Percentiles rank a stretch among this genome's conserved stretches.
phyloP scores from a whole-genome alignment of 2,113 vertebrate genomes.

The Spea multiplicata region DNA sequence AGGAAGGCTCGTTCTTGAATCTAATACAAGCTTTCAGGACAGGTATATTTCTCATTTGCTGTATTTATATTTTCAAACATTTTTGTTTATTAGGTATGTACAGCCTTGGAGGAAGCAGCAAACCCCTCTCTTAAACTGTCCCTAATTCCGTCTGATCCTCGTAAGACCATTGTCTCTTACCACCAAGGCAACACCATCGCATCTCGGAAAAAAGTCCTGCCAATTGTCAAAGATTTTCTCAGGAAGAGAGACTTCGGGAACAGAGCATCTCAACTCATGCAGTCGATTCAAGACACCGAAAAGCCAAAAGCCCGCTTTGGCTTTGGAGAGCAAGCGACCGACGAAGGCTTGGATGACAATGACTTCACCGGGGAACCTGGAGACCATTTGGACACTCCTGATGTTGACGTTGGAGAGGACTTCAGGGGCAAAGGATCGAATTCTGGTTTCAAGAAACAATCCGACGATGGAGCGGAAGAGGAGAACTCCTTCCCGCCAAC shows the following conservation, averaged over 20 bases:
- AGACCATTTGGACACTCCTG: slow-evolving; percentile 28
- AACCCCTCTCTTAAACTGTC: slow-evolving; percentile 67
- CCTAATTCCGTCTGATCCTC: slow-evolving; percentile 61
- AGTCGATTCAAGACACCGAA: slow-evolving; percentile 25
- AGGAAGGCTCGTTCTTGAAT: no score
- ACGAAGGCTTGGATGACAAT: slow-evolving; percentile 8
- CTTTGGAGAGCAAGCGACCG: slow-evolving; percentile 6
- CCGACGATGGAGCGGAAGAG: slow-evolving; percentile 60
- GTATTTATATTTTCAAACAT: neutral
- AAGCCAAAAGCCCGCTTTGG: neutral
- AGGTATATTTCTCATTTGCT: no score
- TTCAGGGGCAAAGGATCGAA: neutral
- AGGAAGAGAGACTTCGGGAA: slow-evolving; percentile 49
- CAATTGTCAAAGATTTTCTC: slow-evolving; percentile 77
- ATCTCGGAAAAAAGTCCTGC: slow-evolving; percentile 85
- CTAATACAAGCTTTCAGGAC: no score
- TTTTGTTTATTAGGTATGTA: slow-evolving; percentile 67
- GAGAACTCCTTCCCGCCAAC: slow-evolving; percentile 77
- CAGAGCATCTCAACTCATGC: slow-evolving; percentile 35
- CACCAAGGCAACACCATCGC: slow-evolving; percentile 77
- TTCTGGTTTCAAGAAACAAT: neutral
- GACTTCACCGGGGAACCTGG: slow-evolving; percentile 47
- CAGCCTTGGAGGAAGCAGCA: slow-evolving; percentile 69
- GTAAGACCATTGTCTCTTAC: slow-evolving; percentile 70
- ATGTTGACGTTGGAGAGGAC: neutral